These are phyloP conservation scores for Delphinapterus leucas DNA, from an alignment of 2,113 vertebrate genomes.

Conservation along the genomic window DNA sequence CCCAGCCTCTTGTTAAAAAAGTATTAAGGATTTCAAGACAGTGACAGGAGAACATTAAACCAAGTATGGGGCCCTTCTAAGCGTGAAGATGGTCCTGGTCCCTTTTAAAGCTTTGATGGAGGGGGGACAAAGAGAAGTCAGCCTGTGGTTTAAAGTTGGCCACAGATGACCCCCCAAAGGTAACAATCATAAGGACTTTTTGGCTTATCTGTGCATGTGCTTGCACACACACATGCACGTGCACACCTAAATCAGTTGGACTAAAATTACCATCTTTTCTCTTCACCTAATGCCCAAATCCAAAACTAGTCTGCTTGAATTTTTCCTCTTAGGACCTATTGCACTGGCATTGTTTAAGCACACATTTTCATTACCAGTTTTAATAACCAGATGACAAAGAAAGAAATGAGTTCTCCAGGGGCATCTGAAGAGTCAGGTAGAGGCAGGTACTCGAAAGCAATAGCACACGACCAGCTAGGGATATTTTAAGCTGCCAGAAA, in stretches of 20 bases:
- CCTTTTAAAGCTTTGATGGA: background rate
- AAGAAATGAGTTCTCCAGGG: background rate
- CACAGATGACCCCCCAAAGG: background rate
- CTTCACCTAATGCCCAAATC: constrained; percentile 2
- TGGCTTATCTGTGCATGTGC: background rate
- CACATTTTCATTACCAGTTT: constrained; percentile 21
- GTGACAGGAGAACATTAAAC: background rate
- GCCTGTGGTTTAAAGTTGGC: background rate
- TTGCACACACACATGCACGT: background rate
- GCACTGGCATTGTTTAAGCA: constrained; percentile 35
- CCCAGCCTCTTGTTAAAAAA: background rate
- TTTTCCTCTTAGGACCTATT: background rate
- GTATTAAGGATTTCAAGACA: background rate
- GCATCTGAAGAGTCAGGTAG: constrained; percentile 6
- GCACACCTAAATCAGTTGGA: constrained; percentile 19
- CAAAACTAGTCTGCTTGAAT: background rate
- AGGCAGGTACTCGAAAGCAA: background rate
- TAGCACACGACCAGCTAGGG: background rate
- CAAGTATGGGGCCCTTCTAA: background rate
- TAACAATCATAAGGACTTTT: constrained; percentile 1
- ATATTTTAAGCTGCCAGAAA: constrained; percentile 23
- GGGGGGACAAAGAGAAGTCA: background rate
- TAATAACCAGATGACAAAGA: constrained; percentile 40
- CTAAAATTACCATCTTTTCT: constrained; percentile 12
- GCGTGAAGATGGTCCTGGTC: background rate